Percentiles rank a stretch among this genome's conserved stretches.
These are phyloP conservation scores for Dolichomitus sp. DNA, from an alignment of 2,888 invertebrate genomes.

Conservation along the genomic window DNA sequence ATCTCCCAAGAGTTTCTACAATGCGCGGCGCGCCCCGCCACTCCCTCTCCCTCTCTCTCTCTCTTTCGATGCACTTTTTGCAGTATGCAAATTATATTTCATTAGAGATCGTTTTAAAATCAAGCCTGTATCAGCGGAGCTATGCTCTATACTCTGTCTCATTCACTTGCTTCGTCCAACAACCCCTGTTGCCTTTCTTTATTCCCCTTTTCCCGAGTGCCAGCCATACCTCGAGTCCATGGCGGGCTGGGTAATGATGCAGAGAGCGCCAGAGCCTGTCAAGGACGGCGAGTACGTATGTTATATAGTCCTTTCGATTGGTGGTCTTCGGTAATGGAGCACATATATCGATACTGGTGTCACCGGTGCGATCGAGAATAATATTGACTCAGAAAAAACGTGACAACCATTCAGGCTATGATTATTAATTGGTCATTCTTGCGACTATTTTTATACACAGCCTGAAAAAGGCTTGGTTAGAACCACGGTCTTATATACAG, in stretches of 20 bases:
- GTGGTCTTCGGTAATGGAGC: neutral
- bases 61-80: conserved; percentile 54
- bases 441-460: no score
- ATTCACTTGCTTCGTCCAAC: neutral
- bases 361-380: neutral
- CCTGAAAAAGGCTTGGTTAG: no score
- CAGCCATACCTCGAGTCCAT: neutral
- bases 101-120: conserved; percentile 68
- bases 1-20: conserved; percentile 9
- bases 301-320: conserved; percentile 21
- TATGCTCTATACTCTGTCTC: neutral
- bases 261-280: conserved; percentile 25
- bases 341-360: neutral
- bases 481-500: no score
- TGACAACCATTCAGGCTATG: neutral
- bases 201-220: conserved; percentile 7
- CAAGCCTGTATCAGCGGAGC: conserved; percentile 32
- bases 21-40: conserved; percentile 29
- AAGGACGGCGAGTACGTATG: conserved; percentile 39
- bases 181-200: conserved; percentile 11
- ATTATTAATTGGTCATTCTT: no score
- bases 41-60: conserved; percentile 29
- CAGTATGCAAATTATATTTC: conserved; percentile 73
- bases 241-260: conserved; percentile 11
- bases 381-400: neutral